Base-by-base conservation (phyloP, 30 jellyfish, hydroid and myxozoan genomes). In the Aurelia aurita region DNA sequence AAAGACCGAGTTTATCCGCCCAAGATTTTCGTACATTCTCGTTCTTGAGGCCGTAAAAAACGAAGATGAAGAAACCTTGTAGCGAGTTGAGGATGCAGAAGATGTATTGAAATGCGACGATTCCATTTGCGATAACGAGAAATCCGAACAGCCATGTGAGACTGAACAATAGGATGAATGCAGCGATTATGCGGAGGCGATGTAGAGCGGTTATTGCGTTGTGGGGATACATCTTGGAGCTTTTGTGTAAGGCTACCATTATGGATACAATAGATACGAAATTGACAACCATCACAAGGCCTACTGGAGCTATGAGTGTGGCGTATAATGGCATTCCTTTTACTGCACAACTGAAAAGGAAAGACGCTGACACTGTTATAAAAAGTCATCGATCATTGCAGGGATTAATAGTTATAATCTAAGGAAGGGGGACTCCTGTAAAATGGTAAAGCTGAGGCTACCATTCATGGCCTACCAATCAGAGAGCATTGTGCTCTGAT, bases 111-210 rank as follows among this genome's bases (percentile, higher is more conserved):
- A 92, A 87, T 21, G 95, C 96, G 16, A 92, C 27, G 22, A 76
- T 59, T 75, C 87, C 96, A 59, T 81, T 86, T 46, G 76, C 80
- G 16, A 87, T 65, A 8, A 92, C 96, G 31, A 92, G 77, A 63
- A 92, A 80, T 22, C 98, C 98, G 59, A 92, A 92, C 21, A 86
- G 15, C 98, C 98, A 92, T 3, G 98, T 86, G 43, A 92, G 75
- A 65, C 98, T 91, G 80, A 92, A 92, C 26, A 92, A 89, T 54
- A 92, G 84, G 39, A 86, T 76, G 72, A 92, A 92, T 2, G 98
- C 95, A 11, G 78, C 93, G 19, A 92, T 73, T 77, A 92, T 92
- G 18, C 98, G 90, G 43, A 81, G 49, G 27, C 98, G 91, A 64
- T 83, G 96, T 34, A 67, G 53, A 28, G 81, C 60, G 35, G 74